Base-by-base conservation (phyloP, 2,888 invertebrate species). In the Saturnia pavonia region DNA sequence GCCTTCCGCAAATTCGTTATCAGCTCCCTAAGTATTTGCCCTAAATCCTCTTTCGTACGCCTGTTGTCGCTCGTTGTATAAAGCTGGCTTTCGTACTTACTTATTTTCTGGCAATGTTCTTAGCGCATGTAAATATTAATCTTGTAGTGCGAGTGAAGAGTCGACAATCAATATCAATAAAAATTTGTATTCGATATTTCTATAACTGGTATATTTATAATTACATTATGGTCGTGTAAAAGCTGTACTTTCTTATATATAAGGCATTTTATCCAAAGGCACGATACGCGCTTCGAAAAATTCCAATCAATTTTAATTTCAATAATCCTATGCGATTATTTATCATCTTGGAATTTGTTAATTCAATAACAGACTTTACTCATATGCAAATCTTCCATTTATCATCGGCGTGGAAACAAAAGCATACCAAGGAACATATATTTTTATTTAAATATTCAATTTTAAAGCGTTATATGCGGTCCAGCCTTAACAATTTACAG, bases 181-280 rank as follows among this genome's bases (percentile, higher is more conserved):
- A 34, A 34, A 12, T 11, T 57, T 57, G 11, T 57, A 14, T 14
- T 25, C 57, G 57, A 60, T 60, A 60, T 25, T 27, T 60, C 22
- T 54, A 54, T 9, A 60, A 60, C 2, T 27, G 40, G 19, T 65
- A 65, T 65, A 65, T 65, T 65, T 65, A 65, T 40, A 65, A 65
- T 19, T 65, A n/a, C n/a, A 65, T 65, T 65, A 19, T n/a, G n/a
- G 34, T 40, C 22, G 65, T 40, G 65, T 65, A 65, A n/a, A 65
- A 65, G 40, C 65, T 40, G 65, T 65, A 40, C 4, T 54, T 40
- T 40, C n/a, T 9, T 40, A 65, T 12, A 60, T 25, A 40, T 71
- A 73, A 72, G 73, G 73, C 73, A 66, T 66, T 67, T 43, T 54
- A 40, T 67, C 40, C 65, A 72, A 73, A 73, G 73, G 73, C 73